Base-by-base conservation (phyloP, 2,888 invertebrate species). In the Nomada lathburiana region DNA sequence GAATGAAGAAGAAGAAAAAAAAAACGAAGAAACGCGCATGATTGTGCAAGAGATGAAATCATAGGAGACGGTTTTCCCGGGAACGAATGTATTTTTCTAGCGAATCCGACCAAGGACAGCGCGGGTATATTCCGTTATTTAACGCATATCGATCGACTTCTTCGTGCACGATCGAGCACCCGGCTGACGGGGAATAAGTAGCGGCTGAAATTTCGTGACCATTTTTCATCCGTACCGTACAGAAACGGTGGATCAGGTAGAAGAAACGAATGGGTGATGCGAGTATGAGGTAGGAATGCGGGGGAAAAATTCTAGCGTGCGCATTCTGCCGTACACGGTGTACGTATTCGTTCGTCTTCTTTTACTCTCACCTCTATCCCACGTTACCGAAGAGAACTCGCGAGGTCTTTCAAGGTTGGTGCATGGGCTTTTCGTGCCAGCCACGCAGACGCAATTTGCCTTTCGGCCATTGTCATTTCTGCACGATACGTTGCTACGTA, bases 381-480 rank as follows among this genome's bases (percentile, higher is more conserved):
- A 85, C 84, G 79, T 83, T 84, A 78, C 71, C 78, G 76, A 82
- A 73, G 69, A n/a, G 62, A 79, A 84, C 82, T 75, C 79, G 76
- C 76, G 76, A 80, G 69, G 77, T 70, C 69, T 83, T 62, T 69
- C 86, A 86, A 86, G 84, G 83, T 65, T 82, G 79, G 62, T 63
- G 53, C 81, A n/a, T 63, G 53, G 16, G 69, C 77, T 81, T 82
- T 88, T 83, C 74, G 85, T 83, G 80, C 75, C 76, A 77, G 72
- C 76, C 88, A 84, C 87, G 88, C 85, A 87, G 79, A 86, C 82
- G 85, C 83, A 88, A 89, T 89, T 89, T 89, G 80, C 81, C 86
- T 87, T 88, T 86, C 78, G 86, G 83, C 88, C 85, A 89, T 89
- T 90, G 86, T 86, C 86, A 88, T 83, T 85, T 84, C 83, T 82